Conservation (phyloP, 2,888 invertebrate species). For the Leptopilina syphax region DNA sequence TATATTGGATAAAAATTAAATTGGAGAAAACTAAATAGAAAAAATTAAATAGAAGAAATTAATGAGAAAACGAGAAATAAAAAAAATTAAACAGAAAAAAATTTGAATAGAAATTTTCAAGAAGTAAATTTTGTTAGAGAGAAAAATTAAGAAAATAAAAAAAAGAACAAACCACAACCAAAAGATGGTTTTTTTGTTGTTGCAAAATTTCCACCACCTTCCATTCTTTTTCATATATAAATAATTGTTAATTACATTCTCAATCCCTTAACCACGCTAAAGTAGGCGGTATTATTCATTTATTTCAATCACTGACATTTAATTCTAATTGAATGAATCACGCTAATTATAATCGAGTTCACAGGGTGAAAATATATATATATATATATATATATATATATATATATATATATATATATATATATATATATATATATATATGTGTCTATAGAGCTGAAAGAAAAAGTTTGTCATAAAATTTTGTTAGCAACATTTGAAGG, state of each 20-base stretch:
- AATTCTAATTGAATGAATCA: constrained; percentile 24
- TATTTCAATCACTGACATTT: constrained; percentile 24
- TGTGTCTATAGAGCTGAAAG: not conserved
- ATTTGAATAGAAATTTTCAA: not conserved
- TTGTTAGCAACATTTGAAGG: not conserved
- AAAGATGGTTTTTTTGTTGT: not conserved
- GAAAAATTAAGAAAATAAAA: too few species aligned
- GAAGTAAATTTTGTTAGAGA: too few species aligned
- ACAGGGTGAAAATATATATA: too few species aligned
- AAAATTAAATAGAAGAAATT: too few species aligned
- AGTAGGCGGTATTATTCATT: constrained; percentile 6
- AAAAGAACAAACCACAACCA: constrained; percentile 46
- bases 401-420: too few species aligned
- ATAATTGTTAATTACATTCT: constrained; percentile 30
- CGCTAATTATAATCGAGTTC: not conserved
- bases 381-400: too few species aligned
- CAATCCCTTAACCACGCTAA: constrained; percentile 10
- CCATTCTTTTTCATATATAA: not conserved
- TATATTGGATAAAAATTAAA: too few species aligned
- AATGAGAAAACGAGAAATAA: not conserved
- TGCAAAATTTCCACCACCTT: constrained; percentile 44
- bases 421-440: too few species aligned
- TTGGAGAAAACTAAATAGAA: too few species aligned
- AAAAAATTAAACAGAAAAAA: not conserved
- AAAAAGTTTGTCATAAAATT: not conserved